Conservation (phyloP, 2,888 invertebrate species). For the Himalopsyche anomala region DNA sequence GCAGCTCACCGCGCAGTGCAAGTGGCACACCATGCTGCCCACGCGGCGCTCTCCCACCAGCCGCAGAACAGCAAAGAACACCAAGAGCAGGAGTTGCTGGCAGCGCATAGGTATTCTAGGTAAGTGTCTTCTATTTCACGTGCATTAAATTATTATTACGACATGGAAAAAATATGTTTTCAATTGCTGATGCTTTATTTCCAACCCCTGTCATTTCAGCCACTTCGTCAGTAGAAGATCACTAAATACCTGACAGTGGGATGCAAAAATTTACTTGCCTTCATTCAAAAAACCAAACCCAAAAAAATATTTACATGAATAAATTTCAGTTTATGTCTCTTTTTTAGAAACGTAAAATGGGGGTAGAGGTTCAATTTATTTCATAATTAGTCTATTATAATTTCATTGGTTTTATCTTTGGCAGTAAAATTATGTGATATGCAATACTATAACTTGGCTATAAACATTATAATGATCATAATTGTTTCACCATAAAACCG, state of each 20-base stretch:
- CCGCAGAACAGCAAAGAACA: conserved; percentile 45
- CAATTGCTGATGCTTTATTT: too few species aligned
- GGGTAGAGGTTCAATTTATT: too few species aligned
- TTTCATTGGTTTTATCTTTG: background rate
- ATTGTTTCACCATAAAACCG: conserved; percentile 30
- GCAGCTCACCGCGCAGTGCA: conserved; percentile 72
- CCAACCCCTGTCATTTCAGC: too few species aligned
- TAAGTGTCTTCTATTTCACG: conserved; percentile 67
- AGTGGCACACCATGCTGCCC: conserved; percentile 58
- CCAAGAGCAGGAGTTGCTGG: conserved; percentile 47
- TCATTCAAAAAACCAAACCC: too few species aligned
- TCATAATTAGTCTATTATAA: too few species aligned
- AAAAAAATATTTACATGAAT: too few species aligned
- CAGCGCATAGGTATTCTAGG: conserved; percentile 82
- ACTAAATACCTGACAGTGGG: too few species aligned
- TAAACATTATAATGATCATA: background rate
- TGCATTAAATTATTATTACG: background rate
- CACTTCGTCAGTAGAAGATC: too few species aligned
- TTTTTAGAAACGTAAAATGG: too few species aligned
- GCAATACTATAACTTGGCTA: background rate
- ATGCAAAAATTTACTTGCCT: too few species aligned
- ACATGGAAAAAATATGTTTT: background rate
- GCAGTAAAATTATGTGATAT: conserved; percentile 39
- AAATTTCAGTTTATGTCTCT: too few species aligned
- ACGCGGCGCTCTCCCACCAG: conserved; percentile 50